Evolutionary conservation across 2,797 vertebrate species (phyloP).

Genomic region (Cyclura pinguis): DNA sequence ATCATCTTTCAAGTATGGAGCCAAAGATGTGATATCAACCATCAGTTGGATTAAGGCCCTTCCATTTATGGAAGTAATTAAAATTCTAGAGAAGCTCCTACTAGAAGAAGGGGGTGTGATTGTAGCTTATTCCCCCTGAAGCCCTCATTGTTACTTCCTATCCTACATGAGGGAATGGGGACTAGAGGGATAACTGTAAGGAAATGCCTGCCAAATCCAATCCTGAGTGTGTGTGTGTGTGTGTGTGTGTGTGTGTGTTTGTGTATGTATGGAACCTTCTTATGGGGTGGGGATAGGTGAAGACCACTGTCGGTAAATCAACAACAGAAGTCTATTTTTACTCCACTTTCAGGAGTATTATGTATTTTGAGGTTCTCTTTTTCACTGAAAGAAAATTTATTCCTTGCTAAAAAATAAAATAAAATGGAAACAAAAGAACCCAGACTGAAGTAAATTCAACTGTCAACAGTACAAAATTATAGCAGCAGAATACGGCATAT

Average conservation of each 20-base stretch:
- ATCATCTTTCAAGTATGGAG: slow-evolving; percentile 41
- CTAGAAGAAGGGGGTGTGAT: background rate
- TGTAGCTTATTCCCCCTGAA: background rate
- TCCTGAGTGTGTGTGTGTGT: background rate
- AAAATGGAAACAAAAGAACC: no score
- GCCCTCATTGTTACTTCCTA: background rate
- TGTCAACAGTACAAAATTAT: slow-evolving; percentile 53
- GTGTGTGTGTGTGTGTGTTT: no score
- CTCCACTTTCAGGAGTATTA: slow-evolving; percentile 39
- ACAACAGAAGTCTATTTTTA: slow-evolving; percentile 38
- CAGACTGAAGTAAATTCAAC: slow-evolving; percentile 39
- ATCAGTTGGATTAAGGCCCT: background rate
- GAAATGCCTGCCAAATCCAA: background rate
- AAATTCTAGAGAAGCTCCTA: background rate
- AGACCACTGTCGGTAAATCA: background rate
- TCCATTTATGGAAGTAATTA: background rate
- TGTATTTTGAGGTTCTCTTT: slow-evolving; percentile 2
- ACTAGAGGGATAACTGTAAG: background rate
- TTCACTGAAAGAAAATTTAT: slow-evolving; percentile 31
- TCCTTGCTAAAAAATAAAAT: background rate
- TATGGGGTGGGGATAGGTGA: background rate
- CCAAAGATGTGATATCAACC: background rate
- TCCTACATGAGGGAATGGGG: background rate
- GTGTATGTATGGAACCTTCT: background rate
- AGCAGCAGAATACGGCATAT: slow-evolving; percentile 65